These are phyloP conservation scores for Patella ulyssiponensis DNA, from an alignment of 2,888 invertebrate species.

Conservation along the genomic window DNA sequence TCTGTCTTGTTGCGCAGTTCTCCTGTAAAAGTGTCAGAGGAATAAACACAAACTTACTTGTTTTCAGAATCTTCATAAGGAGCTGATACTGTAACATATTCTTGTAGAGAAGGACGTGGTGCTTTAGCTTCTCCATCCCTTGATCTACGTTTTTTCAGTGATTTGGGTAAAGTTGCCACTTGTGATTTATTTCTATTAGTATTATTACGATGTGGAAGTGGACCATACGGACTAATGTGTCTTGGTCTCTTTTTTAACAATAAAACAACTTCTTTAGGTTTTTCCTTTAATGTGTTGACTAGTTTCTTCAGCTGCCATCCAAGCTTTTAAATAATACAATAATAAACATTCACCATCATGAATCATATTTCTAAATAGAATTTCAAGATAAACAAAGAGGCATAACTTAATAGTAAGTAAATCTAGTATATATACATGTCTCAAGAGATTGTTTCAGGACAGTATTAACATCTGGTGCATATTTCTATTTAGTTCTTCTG, in stretches of 20 bases:
- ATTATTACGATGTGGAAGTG: slow-evolving; percentile 68
- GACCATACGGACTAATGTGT: slow-evolving; percentile 83
- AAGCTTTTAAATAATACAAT: slow-evolving; percentile 74
- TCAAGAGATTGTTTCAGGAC: no score
- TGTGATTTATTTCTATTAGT: slow-evolving; percentile 47
- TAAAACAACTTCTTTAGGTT: slow-evolving; percentile 85
- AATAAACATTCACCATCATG: neutral
- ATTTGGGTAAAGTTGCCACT: slow-evolving; percentile 59
- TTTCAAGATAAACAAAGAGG: neutral
- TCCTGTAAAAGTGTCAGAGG: no score
- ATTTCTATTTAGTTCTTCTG: no score
- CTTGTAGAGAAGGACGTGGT: slow-evolving; percentile 58
- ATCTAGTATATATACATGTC: neutral
- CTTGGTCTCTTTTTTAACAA: slow-evolving; percentile 87
- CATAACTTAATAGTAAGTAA: neutral
- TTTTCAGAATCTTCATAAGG: neutral
- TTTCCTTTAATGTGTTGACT: slow-evolving; percentile 80
- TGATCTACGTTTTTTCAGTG: slow-evolving; percentile 58
- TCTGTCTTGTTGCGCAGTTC: no score
- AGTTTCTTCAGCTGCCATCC: slow-evolving; percentile 87
- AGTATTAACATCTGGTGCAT: no score
- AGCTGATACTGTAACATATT: slow-evolving; percentile 42
- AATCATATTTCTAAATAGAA: neutral
- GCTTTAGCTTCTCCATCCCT: slow-evolving; percentile 58
- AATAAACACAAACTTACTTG: neutral